Evolutionary conservation across 2,888 invertebrate species (phyloP).

Genomic region (Meghimatium bilineatum): DNA sequence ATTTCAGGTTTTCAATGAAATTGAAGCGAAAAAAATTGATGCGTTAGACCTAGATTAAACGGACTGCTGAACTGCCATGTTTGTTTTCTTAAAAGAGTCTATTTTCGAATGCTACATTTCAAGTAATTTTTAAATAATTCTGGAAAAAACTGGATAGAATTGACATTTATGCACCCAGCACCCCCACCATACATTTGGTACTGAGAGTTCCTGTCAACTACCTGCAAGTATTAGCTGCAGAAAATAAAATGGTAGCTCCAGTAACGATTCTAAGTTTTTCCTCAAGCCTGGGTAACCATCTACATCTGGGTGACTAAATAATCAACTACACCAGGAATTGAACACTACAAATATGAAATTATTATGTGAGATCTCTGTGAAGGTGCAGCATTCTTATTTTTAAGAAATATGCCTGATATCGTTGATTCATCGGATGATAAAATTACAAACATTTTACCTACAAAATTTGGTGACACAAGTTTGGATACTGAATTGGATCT

Average conservation of each 20-base stretch:
- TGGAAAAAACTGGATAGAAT: not conserved
- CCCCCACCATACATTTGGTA: not conserved
- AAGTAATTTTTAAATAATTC: not conserved
- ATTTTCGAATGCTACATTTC: not conserved
- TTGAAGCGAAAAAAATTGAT: no score
- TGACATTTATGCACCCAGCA: not conserved
- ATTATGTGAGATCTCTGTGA: not conserved
- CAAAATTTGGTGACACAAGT: not conserved
- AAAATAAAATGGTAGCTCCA: no score
- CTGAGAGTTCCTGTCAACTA: not conserved
- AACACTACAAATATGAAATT: no score
- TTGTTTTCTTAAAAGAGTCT: no score
- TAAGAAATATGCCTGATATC: not conserved
- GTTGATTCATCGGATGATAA: not conserved
- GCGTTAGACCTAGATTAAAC: no score
- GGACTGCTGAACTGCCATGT: not conserved
- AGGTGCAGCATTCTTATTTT: not conserved
- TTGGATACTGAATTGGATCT: not conserved
- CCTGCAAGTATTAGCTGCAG: no score
- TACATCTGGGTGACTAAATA: no score
- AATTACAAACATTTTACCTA: not conserved
- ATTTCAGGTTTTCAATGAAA: not conserved
- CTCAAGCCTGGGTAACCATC: no score
- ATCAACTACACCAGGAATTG: no score
- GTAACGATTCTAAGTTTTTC: no score